Evolutionary conservation across 1,140 invertebrate species (phyloP).

Genomic region (Asobara japonica): DNA sequence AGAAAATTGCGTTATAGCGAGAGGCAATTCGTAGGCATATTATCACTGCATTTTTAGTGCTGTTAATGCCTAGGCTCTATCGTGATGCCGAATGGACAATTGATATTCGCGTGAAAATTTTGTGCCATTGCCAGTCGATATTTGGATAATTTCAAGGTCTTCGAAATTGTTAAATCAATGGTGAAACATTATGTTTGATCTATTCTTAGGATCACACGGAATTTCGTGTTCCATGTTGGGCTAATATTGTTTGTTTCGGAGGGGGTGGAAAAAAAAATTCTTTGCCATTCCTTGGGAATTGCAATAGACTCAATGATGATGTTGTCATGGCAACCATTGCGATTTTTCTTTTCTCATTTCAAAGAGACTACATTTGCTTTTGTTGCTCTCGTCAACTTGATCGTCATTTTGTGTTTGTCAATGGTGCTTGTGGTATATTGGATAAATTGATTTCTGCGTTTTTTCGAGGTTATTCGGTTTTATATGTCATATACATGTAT

Average conservation of each 20-base stretch:
- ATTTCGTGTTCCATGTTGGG: constrained; percentile 11
- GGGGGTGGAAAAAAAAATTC: background rate
- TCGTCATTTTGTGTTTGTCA: constrained; percentile 1
- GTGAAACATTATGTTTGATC: constrained; percentile 20
- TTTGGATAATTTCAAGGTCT: constrained; percentile 26
- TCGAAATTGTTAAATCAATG: constrained; percentile 37
- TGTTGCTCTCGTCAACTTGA: background rate
- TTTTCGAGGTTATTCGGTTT: background rate
- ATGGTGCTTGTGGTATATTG: background rate
- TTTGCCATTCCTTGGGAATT: background rate
- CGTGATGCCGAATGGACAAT: background rate
- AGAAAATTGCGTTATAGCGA: background rate
- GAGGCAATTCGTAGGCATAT: background rate
- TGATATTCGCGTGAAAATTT: constrained; percentile 6
- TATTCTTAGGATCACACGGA: constrained; percentile 22
- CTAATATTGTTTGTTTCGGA: constrained; percentile 21
- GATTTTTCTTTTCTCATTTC: background rate
- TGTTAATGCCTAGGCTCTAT: background rate
- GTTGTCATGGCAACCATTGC: constrained; percentile 32
- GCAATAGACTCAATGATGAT: constrained; percentile 24
- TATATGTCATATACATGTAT: no score
- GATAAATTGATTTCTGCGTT: background rate
- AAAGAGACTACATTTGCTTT: background rate
- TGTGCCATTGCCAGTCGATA: constrained; percentile 10
- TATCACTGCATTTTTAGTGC: background rate